A percentile compares a stretch with the other conserved stretches of the same genome.
These are phyloP conservation scores for Myotis planiceps DNA, from an alignment of 2,797 vertebrate genomes.

Conservation along the genomic window DNA sequence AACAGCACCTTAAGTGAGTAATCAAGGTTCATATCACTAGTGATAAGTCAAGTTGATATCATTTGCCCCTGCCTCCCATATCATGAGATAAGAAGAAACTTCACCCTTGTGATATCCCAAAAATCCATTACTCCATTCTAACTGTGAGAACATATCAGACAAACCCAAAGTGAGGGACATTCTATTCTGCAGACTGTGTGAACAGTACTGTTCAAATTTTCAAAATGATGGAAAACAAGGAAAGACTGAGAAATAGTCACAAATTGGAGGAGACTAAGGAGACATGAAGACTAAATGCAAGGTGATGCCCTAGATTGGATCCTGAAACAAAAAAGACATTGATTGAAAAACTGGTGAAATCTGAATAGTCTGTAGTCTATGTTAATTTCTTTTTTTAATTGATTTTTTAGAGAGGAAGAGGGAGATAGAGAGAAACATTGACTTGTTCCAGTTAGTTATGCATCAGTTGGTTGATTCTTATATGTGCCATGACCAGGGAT, in stretches of 20 bases:
- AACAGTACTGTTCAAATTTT: not conserved
- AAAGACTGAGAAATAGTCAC: slow-evolving; percentile 29
- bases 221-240: not conserved
- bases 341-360: not conserved
- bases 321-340: not conserved
- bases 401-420: not conserved
- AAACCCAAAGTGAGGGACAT: not conserved
- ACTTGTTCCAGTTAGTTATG: not conserved
- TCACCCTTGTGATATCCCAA: not conserved
- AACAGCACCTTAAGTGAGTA: not conserved
- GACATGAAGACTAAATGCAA: not conserved
- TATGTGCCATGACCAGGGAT: not conserved
- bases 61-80: not conserved
- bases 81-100: not conserved
- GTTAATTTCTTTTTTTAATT: not conserved
- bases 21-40: not conserved
- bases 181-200: not conserved
- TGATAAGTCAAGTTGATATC: not conserved
- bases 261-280: not conserved
- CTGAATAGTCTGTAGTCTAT: not conserved
- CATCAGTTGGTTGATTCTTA: not conserved
- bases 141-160: not conserved
- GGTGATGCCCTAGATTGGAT: not conserved
- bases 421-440: not conserved
- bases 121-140: not conserved